Base-by-base conservation (phyloP, 1,140 invertebrate species). In the Caenorhabditis latens region DNA sequence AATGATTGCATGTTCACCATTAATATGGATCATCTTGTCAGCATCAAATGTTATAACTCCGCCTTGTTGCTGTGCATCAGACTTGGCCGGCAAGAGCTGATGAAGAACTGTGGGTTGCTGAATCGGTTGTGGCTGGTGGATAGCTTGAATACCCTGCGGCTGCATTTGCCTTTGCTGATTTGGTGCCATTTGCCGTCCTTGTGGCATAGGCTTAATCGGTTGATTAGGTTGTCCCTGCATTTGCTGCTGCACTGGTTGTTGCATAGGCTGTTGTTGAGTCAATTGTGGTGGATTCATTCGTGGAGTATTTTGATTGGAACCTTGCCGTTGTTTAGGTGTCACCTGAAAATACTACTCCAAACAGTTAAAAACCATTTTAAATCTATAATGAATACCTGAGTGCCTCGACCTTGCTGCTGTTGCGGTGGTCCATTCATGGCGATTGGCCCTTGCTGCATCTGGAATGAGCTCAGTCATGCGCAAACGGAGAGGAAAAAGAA, bases 401-500 rank as follows among this genome's bases (percentile, higher is more conserved):
- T 46, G n/a, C 32, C 46, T 21, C 71, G 71, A 24, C 50, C n/a
- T n/a, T n/a, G 42, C 14, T 71, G 65, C 42, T 71, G 65, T 71
- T 71, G 65, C 8, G 43, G 46, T 16, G 67, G 67, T 46, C 67
- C 67, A 75, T 75, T 75, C 67, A 46, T 75, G 8, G 0, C 14
- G 19, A 14, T 42, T 79, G 19, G 71, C n/a, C 32, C 65, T 46
- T 16, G 43, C 42, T 71, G 71, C 43, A 79, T 79, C 71, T 79
- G 71, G 24, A 79, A 48, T 50, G 40, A 79, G n/a, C 50, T 50
- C 50, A 42, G 71, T 79, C 71, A 79, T 50, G 71, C 71, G 71
- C 53, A 79, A 50, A 50, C 14, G 46, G 9, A 79, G 46, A 46
- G 42, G 8, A 71, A 63, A 32, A 79, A 48, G 71, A 24, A 42